These are phyloP conservation scores for Littorina saxatilis DNA, from an alignment of 1,140 invertebrate species.

Conservation along the genomic window DNA sequence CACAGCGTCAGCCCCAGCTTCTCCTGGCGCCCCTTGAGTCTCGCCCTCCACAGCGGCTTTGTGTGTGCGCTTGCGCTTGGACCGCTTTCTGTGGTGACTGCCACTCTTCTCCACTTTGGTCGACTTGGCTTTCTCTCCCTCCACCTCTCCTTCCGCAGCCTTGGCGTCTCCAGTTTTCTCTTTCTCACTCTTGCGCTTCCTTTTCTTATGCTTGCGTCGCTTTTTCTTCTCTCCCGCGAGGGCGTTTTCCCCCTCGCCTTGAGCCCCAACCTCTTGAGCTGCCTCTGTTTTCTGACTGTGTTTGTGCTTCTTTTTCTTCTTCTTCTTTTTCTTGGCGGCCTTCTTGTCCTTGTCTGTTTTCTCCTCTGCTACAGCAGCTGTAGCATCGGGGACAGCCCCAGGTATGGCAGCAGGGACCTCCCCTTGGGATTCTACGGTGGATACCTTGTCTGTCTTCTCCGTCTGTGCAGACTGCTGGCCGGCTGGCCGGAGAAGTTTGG, in stretches of 20 bases:
- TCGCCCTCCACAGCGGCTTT: conserved; percentile 29
- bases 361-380: conserved; percentile 16
- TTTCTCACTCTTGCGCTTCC: conserved; percentile 46
- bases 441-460: not conserved
- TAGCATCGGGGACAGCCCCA: not conserved
- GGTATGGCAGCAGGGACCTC: too few relatives aligned
- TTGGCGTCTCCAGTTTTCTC: conserved; percentile 4
- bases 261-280: conserved; percentile 21
- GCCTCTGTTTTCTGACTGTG: conserved; percentile 45
- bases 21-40: conserved; percentile 17
- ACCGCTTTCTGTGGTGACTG: conserved; percentile 35
- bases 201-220: conserved; percentile 43
- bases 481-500: conserved; percentile 38
- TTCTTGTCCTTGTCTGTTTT: conserved; percentile 34
- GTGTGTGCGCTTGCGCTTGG: conserved; percentile 44
- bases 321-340: conserved; percentile 42
- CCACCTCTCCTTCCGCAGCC: conserved; percentile 4
- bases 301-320: conserved; percentile 46
- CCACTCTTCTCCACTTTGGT: conserved; percentile 33
- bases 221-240: conserved; percentile 41
- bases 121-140: conserved; percentile 26
- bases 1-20: not conserved
- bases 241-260: conserved; percentile 30
- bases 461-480: not conserved
- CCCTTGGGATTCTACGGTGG: too few relatives aligned